These are phyloP conservation scores for Zele albiditarsus DNA, from an alignment of 2,888 invertebrate genomes.

Conservation along the genomic window DNA sequence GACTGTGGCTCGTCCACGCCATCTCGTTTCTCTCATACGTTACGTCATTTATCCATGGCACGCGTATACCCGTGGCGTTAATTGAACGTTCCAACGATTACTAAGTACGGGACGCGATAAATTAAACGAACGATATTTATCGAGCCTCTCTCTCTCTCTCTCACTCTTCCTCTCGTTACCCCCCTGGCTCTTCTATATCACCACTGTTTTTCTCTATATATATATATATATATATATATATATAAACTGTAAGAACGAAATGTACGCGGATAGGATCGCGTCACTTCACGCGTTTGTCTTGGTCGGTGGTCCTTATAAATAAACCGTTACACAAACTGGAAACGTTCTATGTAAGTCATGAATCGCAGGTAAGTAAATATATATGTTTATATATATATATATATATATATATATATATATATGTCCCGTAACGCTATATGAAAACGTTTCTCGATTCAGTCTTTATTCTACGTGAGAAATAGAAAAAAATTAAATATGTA, in stretches of 20 bases:
- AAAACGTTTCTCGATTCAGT: neutral
- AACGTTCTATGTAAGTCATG: slow-evolving; percentile 29
- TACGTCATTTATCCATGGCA: slow-evolving; percentile 46
- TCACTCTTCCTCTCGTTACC: neutral
- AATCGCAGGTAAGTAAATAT: slow-evolving; percentile 15
- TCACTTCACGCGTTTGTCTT: slow-evolving; percentile 45
- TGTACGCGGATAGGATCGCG: slow-evolving; percentile 36
- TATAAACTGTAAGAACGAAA: slow-evolving; percentile 33
- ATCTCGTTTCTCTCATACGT: slow-evolving; percentile 42
- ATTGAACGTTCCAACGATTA: slow-evolving; percentile 58
- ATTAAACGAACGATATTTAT: slow-evolving; percentile 65
- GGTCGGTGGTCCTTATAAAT: slow-evolving; percentile 64
- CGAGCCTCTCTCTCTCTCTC: slow-evolving; percentile 50
- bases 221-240: slow-evolving; percentile 34
- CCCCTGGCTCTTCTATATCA: neutral
- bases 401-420: neutral
- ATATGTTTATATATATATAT: neutral
- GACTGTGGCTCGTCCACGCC: slow-evolving; percentile 37
- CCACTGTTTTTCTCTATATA: neutral
- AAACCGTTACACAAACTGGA: slow-evolving; percentile 58
- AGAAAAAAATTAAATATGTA: neutral
- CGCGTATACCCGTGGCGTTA: slow-evolving; percentile 51
- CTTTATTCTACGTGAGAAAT: neutral
- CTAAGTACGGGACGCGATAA: slow-evolving; percentile 62
- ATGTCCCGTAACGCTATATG: neutral